phyloP scores from a whole-genome alignment of 2,888 invertebrate genomes.

The Sycophila texana region DNA sequence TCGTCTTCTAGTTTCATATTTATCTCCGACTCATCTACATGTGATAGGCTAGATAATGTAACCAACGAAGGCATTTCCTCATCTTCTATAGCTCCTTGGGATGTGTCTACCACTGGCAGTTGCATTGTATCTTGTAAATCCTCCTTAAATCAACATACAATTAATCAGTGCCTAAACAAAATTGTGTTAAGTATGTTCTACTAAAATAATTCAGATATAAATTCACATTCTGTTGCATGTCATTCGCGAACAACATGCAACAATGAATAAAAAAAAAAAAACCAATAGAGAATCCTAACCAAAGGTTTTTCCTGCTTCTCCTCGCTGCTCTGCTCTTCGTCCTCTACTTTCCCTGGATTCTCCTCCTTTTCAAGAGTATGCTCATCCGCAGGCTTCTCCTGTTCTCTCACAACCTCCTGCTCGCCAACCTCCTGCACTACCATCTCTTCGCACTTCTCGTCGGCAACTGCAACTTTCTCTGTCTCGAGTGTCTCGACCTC shows the following conservation, averaged over 20 bases:
- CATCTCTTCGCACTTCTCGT: neutral
- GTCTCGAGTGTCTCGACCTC: neutral
- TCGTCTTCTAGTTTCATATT: constrained; percentile 38
- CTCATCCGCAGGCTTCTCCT: neutral
- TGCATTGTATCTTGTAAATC: constrained; percentile 36
- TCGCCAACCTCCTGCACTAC: neutral
- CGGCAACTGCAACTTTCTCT: neutral
- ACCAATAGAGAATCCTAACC: constrained; percentile 31
- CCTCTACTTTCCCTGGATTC: neutral
- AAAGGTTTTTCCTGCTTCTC: constrained; percentile 2
- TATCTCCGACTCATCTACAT: constrained; percentile 60
- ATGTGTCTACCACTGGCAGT: constrained; percentile 12
- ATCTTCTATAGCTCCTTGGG: constrained; percentile 62
- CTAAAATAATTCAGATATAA: too few relatives aligned
- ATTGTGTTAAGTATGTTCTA: too few relatives aligned
- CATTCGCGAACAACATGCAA: neutral
- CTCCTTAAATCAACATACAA: constrained; percentile 30
- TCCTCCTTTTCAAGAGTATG: neutral
- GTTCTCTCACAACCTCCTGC: neutral
- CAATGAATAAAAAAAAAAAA: neutral
- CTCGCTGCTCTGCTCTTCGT: neutral
- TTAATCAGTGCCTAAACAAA: neutral
- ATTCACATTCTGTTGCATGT: too few relatives aligned
- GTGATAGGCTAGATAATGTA: constrained; percentile 63
- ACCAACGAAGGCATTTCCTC: constrained; percentile 70